Conservation (phyloP, 2,113 vertebrate species). For the Planiliza haematocheilus region DNA sequence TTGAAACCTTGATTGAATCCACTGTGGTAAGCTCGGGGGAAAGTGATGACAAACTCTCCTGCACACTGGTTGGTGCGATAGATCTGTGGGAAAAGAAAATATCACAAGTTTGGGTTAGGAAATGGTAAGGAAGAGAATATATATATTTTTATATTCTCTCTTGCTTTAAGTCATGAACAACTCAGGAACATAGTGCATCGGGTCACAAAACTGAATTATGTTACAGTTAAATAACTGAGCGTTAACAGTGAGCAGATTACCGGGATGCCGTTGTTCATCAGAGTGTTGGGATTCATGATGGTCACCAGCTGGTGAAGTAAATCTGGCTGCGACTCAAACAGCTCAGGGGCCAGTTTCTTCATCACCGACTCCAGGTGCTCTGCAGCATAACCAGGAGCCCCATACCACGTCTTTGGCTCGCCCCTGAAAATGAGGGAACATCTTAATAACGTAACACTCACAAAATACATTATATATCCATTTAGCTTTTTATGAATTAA, state of each 20-base stretch:
- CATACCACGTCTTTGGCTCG: constrained; percentile 99
- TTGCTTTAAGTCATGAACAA: too few relatives aligned
- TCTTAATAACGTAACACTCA: background rate
- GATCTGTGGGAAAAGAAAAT: constrained; percentile 81
- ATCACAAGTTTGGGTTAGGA: too few relatives aligned
- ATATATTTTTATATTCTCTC: too few relatives aligned
- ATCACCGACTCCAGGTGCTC: constrained; percentile 96
- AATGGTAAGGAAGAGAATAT: too few relatives aligned
- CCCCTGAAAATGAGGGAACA: constrained; percentile 84
- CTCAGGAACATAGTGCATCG: too few relatives aligned
- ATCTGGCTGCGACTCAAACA: constrained; percentile 96
- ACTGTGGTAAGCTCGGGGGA: constrained; percentile 98
- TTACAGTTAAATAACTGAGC: background rate
- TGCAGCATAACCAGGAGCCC: constrained; percentile 94
- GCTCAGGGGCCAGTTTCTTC: constrained; percentile 96
- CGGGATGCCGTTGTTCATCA: constrained; percentile 97
- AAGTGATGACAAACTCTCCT: constrained; percentile 98
- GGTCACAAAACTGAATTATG: too few relatives aligned
- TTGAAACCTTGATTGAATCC: constrained; percentile 99
- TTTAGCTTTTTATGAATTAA: too few relatives aligned
- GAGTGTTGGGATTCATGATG: constrained; percentile 99
- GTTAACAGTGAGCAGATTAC: constrained; percentile 76
- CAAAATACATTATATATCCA: background rate
- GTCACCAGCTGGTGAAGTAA: constrained; percentile 98
- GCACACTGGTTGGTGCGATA: constrained; percentile 98